Evolutionary conservation across 2,888 invertebrate genomes (phyloP), one percentile per base, ranked within the genome.

Genomic region (Diogma glabrata): DNA sequence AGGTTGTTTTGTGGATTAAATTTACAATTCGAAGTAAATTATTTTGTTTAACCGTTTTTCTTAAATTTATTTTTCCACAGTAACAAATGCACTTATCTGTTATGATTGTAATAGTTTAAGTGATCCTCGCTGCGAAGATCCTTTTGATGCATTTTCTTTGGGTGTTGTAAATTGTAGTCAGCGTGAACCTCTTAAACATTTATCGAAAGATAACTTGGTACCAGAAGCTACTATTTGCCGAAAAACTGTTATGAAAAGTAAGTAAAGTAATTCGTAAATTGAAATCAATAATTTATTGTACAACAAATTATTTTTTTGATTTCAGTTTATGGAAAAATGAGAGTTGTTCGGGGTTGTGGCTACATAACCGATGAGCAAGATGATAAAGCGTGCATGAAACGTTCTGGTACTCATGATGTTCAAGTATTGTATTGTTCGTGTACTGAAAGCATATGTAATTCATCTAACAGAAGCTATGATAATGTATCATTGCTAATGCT

Each of bases 101-200:
- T 93, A 89, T 66, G 83, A 89, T 62, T 94, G 93, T 70, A 94
- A 93, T 73, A 93, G 93, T 54, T 84, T 81, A 56, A 90, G 81
- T 64, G 91, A 93, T 69, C 86, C 87, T 30, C 80, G 90, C 58
- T 94, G 94, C 63, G 91, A 84, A 1, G 88, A 89, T 63, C 85
- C 88, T 50, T 93, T 94, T 65, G 84, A 90, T 64, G 77, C 87
- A 19, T 88, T 83, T 69, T 85, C 87, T 48, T 78, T 92, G 61
- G 91, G 89, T 23, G 77, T 82, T 58, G 83, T 88, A 22, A 87
- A 91, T 67, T 94, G 93, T 70, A 83, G 84, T 51, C 75, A 83
- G 61, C 79, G 78, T 57, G 81, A 81, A 55, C 80, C 79, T 0
- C 74, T 80, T 12, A 84, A 86, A 58, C 87, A 87, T 61, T 71